phyloP scores from a whole-genome alignment of 2,113 vertebrate genomes.

The Agapornis roseicollis region DNA sequence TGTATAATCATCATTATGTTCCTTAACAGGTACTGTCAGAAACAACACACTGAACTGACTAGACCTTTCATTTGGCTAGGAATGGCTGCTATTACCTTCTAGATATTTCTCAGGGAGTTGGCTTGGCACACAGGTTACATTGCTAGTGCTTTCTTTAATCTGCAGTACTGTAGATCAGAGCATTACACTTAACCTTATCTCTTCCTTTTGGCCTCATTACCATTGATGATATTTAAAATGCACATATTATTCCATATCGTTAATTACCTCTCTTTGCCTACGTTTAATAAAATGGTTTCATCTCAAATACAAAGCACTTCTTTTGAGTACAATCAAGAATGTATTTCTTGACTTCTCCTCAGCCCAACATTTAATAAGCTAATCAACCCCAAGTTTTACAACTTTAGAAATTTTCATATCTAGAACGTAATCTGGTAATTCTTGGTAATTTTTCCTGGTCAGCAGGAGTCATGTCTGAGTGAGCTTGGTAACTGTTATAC shows the following conservation, averaged over 20 bases:
- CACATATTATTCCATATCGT: conserved; percentile 6
- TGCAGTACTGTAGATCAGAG: not conserved
- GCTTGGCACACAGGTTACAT: not conserved
- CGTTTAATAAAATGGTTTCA: conserved; percentile 48
- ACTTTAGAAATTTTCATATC: not conserved
- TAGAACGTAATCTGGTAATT: not conserved
- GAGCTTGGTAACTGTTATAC: not conserved
- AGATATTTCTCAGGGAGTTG: conserved; percentile 5
- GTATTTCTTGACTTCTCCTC: not conserved
- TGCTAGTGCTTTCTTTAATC: not conserved
- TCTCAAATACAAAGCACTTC: conserved; percentile 32
- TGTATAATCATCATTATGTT: not conserved
- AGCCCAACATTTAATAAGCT: not conserved
- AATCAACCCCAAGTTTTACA: not conserved
- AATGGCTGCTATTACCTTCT: not conserved
- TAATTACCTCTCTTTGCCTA: conserved; percentile 3
- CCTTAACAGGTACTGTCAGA: not conserved
- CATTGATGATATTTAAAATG: conserved; percentile 23
- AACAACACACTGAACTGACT: not conserved
- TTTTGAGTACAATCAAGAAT: not conserved
- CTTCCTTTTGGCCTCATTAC: conserved; percentile 35
- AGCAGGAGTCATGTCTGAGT: not conserved
- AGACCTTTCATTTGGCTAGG: not conserved
- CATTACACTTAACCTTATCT: not conserved
- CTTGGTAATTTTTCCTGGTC: not conserved